These are phyloP conservation scores for Aurelia aurita DNA, from an alignment of 30 jellyfish, hydroid and myxozoan genomes.

Conservation along the genomic window DNA sequence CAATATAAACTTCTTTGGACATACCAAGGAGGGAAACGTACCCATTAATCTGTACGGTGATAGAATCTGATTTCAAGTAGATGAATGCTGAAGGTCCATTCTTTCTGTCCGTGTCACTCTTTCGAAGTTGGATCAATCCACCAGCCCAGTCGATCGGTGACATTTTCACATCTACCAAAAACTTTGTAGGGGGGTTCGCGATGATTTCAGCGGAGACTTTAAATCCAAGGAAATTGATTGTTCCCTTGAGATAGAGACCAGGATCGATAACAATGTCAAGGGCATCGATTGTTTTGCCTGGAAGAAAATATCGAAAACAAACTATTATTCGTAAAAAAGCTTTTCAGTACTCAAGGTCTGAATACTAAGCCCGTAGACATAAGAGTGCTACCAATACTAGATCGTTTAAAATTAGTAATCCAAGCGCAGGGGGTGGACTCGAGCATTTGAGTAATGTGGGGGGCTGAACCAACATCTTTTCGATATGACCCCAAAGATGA, in stretches of 20 bases:
- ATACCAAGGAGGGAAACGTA: slow-evolving; percentile 66
- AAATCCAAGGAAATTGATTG: slow-evolving; percentile 62
- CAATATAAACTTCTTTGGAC: slow-evolving; percentile 31
- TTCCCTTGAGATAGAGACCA: slow-evolving; percentile 74
- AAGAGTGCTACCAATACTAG: no score
- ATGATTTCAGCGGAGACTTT: slow-evolving; percentile 30
- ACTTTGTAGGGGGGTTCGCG: slow-evolving; percentile 13
- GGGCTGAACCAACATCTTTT: no score
- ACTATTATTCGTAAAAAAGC: no score
- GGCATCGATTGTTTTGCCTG: slow-evolving; percentile 59
- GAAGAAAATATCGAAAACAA: no score
- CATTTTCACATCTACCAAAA: slow-evolving; percentile 62
- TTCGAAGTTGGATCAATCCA: slow-evolving; percentile 53
- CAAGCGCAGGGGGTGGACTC: no score
- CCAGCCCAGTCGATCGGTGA: slow-evolving; percentile 70
- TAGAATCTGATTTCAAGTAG: slow-evolving; percentile 2
- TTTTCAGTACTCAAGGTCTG: no score
- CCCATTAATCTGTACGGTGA: slow-evolving; percentile 76
- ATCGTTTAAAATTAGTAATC: no score
- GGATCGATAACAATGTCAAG: slow-evolving; percentile 47
- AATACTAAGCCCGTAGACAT: no score
- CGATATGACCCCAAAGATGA: no score
- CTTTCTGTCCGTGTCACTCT: slow-evolving; percentile 26
- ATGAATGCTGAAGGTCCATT: slow-evolving; percentile 72
- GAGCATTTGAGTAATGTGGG: no score